Percentiles rank a stretch among this genome's conserved stretches.
Conservation (phyloP, 2,113 vertebrate genomes). For the Boleophthalmus pectinirostris region DNA sequence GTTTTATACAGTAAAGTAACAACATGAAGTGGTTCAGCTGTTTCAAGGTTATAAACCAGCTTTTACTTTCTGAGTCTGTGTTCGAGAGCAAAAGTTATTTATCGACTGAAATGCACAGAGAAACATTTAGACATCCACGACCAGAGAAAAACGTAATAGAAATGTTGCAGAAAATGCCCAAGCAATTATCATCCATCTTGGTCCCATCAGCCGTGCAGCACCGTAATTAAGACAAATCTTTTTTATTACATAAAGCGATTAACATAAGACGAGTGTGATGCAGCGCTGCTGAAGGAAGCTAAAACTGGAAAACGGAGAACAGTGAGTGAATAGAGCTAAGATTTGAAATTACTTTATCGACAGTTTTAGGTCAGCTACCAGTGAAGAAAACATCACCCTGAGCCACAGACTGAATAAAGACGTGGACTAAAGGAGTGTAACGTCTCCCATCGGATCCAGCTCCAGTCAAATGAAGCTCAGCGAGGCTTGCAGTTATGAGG, state of each 20-base stretch:
- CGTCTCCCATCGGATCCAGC: too few species aligned
- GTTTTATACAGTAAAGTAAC: slow-evolving; percentile 9
- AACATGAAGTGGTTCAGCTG: slow-evolving; percentile 5
- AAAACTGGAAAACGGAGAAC: too few species aligned
- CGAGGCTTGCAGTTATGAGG: too few species aligned
- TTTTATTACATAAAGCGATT: too few species aligned
- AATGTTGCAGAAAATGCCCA: not conserved
- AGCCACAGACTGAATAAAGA: too few species aligned
- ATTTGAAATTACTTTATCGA: not conserved
- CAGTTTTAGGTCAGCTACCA: not conserved
- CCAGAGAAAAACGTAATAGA: not conserved
- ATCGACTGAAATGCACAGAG: not conserved
- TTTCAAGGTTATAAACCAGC: not conserved
- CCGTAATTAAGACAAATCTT: too few species aligned
- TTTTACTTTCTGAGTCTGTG: not conserved
- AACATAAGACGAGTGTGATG: too few species aligned
- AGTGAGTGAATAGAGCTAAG: too few species aligned
- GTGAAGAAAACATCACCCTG: not conserved
- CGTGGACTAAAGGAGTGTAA: too few species aligned
- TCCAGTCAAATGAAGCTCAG: too few species aligned
- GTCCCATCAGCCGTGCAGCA: too few species aligned
- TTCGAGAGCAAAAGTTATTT: not conserved
- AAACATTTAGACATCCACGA: not conserved
- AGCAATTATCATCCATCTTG: not conserved
- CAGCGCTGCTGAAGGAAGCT: too few species aligned